These are phyloP conservation scores for Ladona fulva DNA, from an alignment of 1,140 invertebrate genomes.

Conservation along the genomic window DNA sequence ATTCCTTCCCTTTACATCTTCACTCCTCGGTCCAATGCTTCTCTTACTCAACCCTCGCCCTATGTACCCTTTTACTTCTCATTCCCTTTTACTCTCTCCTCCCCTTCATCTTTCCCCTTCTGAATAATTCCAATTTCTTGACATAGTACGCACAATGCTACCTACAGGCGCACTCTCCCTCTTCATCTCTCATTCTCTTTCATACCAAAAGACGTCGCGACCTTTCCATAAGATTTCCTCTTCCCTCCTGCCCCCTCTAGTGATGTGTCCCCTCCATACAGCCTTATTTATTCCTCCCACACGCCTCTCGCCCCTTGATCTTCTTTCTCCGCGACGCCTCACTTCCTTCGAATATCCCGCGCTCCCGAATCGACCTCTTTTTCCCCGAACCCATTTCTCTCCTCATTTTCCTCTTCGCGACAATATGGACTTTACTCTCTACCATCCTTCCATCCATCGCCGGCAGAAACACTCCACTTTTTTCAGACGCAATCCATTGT, in stretches of 20 bases:
- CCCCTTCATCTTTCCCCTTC: not conserved
- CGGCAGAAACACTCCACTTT: no score
- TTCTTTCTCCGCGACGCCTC: not conserved
- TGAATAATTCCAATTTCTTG: not conserved
- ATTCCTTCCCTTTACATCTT: no score
- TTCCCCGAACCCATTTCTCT: no score
- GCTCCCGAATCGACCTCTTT: not conserved
- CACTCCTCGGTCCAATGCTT: not conserved
- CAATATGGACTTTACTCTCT: no score
- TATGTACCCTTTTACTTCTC: not conserved
- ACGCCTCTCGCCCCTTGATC: not conserved
- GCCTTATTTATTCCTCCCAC: not conserved
- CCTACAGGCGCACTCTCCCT: not conserved
- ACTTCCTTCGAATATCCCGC: not conserved
- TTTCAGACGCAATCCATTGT: not conserved
- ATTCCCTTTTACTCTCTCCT: not conserved
- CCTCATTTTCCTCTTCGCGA: no score
- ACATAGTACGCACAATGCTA: not conserved
- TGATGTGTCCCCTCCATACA: not conserved
- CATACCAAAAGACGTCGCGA: not conserved
- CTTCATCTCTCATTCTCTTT: not conserved
- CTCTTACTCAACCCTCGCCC: not conserved
- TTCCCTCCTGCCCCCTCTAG: not conserved
- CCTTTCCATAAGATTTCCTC: not conserved
- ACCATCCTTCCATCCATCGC: no score